Base-by-base conservation (phyloP, 2,797 vertebrate genomes). In the Manis javanica region DNA sequence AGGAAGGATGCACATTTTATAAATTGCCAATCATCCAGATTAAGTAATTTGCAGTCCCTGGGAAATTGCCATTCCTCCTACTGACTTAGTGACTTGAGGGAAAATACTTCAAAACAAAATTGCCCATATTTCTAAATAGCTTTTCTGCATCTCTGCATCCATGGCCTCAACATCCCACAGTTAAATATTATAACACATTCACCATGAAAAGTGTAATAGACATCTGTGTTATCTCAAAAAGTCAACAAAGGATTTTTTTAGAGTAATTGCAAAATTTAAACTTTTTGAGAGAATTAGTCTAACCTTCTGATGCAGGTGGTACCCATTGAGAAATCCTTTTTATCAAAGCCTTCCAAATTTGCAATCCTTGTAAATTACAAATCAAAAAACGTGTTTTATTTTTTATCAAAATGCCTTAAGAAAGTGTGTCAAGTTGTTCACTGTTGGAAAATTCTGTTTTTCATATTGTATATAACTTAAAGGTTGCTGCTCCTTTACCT, bases 251-350 rank as follows among this genome's bases (percentile, higher is more conserved):
- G 11, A 91, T 29, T 66, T 91, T 39, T 74, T 24, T 49, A 29
- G 91, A 95, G 29, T 92, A 90, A 74, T 42, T 90, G 1, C 3
- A 46, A 95, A 95, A 49, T 81, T 82, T 34, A 94, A 49, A 85
- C 55, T 95, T 97, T 97, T 97, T 14, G 72, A 78, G 57, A 74
- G 26, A 95, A 97, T 93, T 69, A 91, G 26, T 49, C 2, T 94
- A 49, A 29, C 83, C n/a, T 72, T 72, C 0, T 72, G 13, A 90
- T 18, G 55, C 93, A 95, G 7, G 61, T 0, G 37, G n/a, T 31
- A 78, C n/a, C 69, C 87, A 96, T 0, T 1, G 94, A 97, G 16
- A 84, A 92, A 74, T 72, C 11, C 1, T 68, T 53, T 83, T 90
- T 37, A 64, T 96, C 49, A 63, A 79, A 88, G 96, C 9, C 21